These are phyloP conservation scores for Apodemia hepburni DNA, from an alignment of 2,888 invertebrate genomes.

Conservation along the genomic window DNA sequence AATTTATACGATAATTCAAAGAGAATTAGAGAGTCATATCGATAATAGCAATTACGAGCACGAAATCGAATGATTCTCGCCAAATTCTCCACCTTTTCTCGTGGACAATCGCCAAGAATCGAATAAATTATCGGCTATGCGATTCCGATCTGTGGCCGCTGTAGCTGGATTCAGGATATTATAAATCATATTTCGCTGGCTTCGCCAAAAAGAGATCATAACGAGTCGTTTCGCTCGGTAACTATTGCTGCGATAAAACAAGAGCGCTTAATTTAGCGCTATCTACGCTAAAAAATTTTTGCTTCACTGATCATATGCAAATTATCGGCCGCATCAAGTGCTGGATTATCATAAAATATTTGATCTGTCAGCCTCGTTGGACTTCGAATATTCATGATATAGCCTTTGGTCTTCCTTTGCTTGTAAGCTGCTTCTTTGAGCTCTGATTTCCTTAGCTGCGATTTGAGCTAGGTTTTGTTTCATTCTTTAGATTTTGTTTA, in stretches of 20 bases:
- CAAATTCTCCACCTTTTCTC: conserved; percentile 24
- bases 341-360: conserved; percentile 39
- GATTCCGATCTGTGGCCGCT: conserved; percentile 23
- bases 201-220: conserved; percentile 25
- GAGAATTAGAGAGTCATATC: not conserved
- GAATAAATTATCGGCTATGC: conserved; percentile 18
- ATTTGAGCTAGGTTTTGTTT: not conserved
- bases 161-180: conserved; percentile 22
- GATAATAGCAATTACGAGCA: conserved; percentile 4
- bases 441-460: conserved; percentile 6
- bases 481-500: too few species aligned
- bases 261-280: conserved; percentile 38
- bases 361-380: conserved; percentile 35
- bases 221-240: conserved; percentile 19
- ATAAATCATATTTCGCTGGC: conserved; percentile 24
- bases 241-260: conserved; percentile 20
- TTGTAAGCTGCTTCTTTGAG: conserved; percentile 14
- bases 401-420: conserved; percentile 23
- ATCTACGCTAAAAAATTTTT: conserved; percentile 39
- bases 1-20: not conserved
- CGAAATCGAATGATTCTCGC: conserved; percentile 10
- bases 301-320: conserved; percentile 39
- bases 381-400: conserved; percentile 34
- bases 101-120: conserved; percentile 26
- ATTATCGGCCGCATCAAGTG: conserved; percentile 36